phyloP scores from a whole-genome alignment of 2,113 vertebrate species.

The Bubo bubo region DNA sequence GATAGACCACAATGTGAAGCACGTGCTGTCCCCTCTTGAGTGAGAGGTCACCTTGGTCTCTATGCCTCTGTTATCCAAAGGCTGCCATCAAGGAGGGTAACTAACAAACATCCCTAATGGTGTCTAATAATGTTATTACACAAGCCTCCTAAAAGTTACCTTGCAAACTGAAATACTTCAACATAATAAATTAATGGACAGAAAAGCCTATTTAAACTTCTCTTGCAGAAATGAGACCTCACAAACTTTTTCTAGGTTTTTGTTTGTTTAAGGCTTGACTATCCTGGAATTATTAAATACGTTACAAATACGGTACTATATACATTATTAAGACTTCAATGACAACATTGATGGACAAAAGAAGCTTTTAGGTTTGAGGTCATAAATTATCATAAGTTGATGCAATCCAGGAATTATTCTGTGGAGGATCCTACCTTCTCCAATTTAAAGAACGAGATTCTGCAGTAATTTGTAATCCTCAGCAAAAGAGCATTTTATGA shows the following conservation, averaged over 20 bases:
- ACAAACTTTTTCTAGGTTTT: not conserved
- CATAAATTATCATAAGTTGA: not conserved
- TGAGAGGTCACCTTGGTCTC: not conserved
- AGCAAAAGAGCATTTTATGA: not conserved
- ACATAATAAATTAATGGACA: not conserved
- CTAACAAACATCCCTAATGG: not conserved
- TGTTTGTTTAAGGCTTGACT: not conserved
- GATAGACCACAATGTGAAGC: not conserved
- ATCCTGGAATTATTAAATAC: not conserved
- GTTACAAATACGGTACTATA: not conserved
- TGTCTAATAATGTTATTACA: not conserved
- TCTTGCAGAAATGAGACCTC: not conserved
- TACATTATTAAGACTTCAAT: not conserved
- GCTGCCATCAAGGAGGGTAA: not conserved
- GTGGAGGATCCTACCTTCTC: not conserved
- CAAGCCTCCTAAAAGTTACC: not conserved
- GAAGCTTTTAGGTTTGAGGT: not conserved
- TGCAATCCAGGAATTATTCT: not conserved
- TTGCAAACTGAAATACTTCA: not conserved
- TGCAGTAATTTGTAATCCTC: not conserved
- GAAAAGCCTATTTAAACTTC: not conserved
- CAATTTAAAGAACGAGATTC: rapidly evolving
- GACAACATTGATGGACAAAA: not conserved
- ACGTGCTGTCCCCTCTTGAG: not conserved
- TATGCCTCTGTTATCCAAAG: not conserved